Conservation (phyloP, 2,888 invertebrate genomes). For the Pammene aurita region DNA sequence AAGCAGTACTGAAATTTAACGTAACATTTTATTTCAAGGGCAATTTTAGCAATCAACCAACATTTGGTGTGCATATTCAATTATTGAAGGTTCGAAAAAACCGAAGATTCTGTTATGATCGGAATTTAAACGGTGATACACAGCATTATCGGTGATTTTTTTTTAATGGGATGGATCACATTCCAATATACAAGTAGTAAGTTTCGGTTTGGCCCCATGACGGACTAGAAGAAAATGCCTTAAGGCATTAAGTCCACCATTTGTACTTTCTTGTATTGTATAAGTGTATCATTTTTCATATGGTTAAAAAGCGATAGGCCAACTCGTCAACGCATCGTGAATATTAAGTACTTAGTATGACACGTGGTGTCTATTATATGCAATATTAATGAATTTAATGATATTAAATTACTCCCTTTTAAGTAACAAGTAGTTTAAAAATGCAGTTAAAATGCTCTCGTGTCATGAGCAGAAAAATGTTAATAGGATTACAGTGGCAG, state of each 20-base stretch:
- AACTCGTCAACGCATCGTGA: too few species aligned
- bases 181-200: too few species aligned
- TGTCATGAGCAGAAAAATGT: constrained; percentile 57
- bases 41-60: neutral
- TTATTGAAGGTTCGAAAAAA: neutral
- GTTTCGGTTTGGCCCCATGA: too few species aligned
- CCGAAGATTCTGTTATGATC: neutral
- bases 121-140: neutral
- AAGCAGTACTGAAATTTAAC: neutral
- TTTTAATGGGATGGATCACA: too few species aligned
- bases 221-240: too few species aligned
- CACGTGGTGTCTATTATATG: neutral
- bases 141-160: too few species aligned
- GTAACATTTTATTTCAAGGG: neutral
- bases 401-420: neutral
- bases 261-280: too few species aligned
- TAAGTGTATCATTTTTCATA: too few species aligned
- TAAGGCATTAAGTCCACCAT: too few species aligned
- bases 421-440: neutral
- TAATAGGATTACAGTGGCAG: constrained; percentile 64
- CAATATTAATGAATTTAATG: neutral
- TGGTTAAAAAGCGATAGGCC: too few species aligned
- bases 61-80: neutral
- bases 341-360: neutral
- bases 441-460: constrained; percentile 43